Conservation (phyloP, 30 jellyfish, hydroid and myxozoan species). For the Rhopilema esculentum region DNA sequence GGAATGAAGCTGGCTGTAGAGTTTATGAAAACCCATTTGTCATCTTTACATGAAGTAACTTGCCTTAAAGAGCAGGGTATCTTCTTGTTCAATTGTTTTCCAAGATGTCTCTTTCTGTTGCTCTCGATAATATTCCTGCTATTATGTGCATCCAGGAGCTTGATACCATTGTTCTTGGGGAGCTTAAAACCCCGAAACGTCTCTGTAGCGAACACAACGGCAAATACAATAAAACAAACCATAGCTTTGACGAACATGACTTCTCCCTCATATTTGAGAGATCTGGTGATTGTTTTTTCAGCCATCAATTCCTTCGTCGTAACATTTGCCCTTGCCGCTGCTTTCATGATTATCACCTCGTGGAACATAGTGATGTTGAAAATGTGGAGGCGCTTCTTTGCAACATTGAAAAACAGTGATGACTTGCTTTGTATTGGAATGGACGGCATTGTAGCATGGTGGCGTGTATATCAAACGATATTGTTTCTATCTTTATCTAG, state of each 20-base stretch:
- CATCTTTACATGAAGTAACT: conserved; percentile 34
- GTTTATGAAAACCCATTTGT: conserved; percentile 38
- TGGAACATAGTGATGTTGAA: conserved; percentile 37
- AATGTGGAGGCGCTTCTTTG: conserved; percentile 42
- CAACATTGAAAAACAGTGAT: background rate
- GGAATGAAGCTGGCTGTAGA: conserved; percentile 37
- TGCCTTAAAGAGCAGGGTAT: background rate
- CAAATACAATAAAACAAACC: background rate
- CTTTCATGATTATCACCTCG: conserved; percentile 20
- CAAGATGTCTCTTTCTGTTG: conserved; percentile 6
- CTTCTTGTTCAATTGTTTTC: background rate
- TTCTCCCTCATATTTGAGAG: background rate
- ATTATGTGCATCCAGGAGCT: conserved; percentile 14
- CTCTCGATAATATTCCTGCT: background rate
- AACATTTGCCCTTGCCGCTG: conserved; percentile 16
- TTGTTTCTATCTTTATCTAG: conserved; percentile 32
- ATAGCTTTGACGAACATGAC: background rate
- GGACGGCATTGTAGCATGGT: conserved; percentile 70
- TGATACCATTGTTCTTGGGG: conserved; percentile 26
- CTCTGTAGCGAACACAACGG: background rate
- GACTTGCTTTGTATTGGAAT: conserved; percentile 17
- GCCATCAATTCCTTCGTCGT: conserved; percentile 42
- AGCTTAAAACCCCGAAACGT: background rate
- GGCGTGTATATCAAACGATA: conserved; percentile 61
- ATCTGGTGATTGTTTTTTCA: conserved; percentile 17